These are phyloP conservation scores for Catostylus mosaicus DNA, from an alignment of 30 jellyfish, hydroid and myxozoan species.

Conservation along the genomic window DNA sequence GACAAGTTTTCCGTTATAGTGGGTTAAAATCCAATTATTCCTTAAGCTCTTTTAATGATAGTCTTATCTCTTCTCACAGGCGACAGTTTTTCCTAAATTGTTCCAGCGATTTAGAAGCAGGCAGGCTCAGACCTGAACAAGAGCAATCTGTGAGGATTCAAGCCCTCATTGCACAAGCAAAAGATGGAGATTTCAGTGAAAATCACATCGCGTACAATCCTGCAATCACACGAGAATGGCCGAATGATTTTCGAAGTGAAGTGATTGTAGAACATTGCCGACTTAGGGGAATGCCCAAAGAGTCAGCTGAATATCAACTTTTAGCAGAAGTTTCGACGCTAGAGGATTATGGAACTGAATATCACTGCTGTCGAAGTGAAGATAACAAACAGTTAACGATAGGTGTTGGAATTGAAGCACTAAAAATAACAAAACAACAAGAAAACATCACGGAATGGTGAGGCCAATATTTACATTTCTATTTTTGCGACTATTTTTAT, in stretches of 20 bases:
- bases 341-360: slow-evolving; percentile 93
- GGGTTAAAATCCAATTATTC: neutral
- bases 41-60: slow-evolving; percentile 6
- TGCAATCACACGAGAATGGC: slow-evolving; percentile 78
- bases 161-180: slow-evolving; percentile 89
- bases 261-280: slow-evolving; percentile 87
- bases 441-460: slow-evolving; percentile 90
- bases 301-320: slow-evolving; percentile 75
- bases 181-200: slow-evolving; percentile 93
- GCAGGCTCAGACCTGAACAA: slow-evolving; percentile 59
- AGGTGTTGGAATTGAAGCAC: slow-evolving; percentile 95
- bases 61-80: slow-evolving; percentile 56
- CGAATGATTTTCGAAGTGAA: slow-evolving; percentile 81
- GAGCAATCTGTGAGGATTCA: slow-evolving; percentile 59
- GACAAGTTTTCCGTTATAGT: slow-evolving; percentile 5
- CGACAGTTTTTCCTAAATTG: slow-evolving; percentile 92
- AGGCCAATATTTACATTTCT: slow-evolving; percentile 26
- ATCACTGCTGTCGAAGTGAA: slow-evolving; percentile 75
- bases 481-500: slow-evolving; percentile 7
- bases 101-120: slow-evolving; percentile 74
- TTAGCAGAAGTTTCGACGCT: slow-evolving; percentile 72
- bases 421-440: slow-evolving; percentile 67
- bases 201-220: slow-evolving; percentile 95
- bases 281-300: slow-evolving; percentile 84
- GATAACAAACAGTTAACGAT: slow-evolving; percentile 66